Evolutionary conservation across 2,797 vertebrate genomes (phyloP).

Genomic region (Allobates femoralis): DNA sequence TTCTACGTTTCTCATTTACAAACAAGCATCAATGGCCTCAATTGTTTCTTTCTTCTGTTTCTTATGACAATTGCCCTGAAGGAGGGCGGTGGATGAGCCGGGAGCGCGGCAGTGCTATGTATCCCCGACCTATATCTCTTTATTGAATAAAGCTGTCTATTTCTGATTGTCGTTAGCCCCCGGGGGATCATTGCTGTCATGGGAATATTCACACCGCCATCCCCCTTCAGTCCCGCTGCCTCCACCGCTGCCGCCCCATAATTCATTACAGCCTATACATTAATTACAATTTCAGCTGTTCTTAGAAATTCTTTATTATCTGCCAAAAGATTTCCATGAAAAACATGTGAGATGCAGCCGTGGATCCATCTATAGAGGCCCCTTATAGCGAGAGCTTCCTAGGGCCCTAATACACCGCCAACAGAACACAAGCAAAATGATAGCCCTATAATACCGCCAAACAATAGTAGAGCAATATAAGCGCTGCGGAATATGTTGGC

Average conservation of each 20-base stretch:
- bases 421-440: no score
- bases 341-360: neutral
- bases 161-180: neutral
- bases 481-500: no score
- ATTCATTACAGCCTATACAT: neutral
- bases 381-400: no score
- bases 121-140: neutral
- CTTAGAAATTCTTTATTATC: conserved; percentile 6
- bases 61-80: neutral
- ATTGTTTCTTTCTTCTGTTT: neutral
- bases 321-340: neutral
- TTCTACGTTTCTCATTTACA: no score
- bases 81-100: neutral
- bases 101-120: conserved; percentile 1
- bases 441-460: no score
- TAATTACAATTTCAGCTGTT: conserved; percentile 24
- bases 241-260: neutral
- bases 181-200: neutral
- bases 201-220: neutral
- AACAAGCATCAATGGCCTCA: neutral
- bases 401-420: no score
- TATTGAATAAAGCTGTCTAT: conserved; percentile 10
- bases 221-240: neutral
- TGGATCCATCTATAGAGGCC: neutral
- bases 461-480: no score